Base-by-base conservation (phyloP, 2,113 vertebrate genomes). In the Microcebus tavaratra region DNA sequence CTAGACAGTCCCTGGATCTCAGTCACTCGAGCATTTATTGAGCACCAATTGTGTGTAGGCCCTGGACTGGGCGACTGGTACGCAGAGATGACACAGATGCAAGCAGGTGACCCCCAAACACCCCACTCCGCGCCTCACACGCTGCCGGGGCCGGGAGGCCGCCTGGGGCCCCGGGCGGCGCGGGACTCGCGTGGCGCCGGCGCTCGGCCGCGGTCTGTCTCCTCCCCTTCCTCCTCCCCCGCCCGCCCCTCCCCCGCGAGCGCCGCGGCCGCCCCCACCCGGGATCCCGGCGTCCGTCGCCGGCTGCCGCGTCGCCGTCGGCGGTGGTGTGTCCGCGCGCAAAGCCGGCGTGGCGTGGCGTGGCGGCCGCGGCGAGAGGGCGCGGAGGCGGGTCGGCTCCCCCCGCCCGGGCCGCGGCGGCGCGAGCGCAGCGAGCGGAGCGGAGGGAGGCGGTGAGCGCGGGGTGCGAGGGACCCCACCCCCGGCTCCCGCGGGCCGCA, bases 191-290 rank as follows among this genome's bases (percentile, higher is more conserved):
- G 57, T 67, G 96, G 81, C 15, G 57, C 83, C 50, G 0, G 39
- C 50, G 78, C 91, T n/a, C 6, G 84, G 96, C 83, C 57, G 87
- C 27, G 89, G 86, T 83, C 42, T 96, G 89, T 97, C 96, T 94
- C 98, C 97, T 91, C 98, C 97, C 93, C 96, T 97, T 96, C 97
- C 97, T 96, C 94, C 97, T 96, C 18, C 97, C 70, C 97, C 95
- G 78, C 95, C 79, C 95, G 70, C 84, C 78, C 48, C 61, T 88
- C 45, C 6, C 6, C 76, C 50, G 63, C 57, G 63, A 92, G 84
- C 92, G 20, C 70, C 8, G 96, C 83, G 18, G 95, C 93, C 27
- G 61, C 91, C 94, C 95, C 97, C 97, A 92, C 96, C 97, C 92
- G 91, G 96, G 95, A 95, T 98, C 95, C 92, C 86, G 68, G 97